phyloP scores from a whole-genome alignment of 2,113 vertebrate genomes.

The Abramis brama region DNA sequence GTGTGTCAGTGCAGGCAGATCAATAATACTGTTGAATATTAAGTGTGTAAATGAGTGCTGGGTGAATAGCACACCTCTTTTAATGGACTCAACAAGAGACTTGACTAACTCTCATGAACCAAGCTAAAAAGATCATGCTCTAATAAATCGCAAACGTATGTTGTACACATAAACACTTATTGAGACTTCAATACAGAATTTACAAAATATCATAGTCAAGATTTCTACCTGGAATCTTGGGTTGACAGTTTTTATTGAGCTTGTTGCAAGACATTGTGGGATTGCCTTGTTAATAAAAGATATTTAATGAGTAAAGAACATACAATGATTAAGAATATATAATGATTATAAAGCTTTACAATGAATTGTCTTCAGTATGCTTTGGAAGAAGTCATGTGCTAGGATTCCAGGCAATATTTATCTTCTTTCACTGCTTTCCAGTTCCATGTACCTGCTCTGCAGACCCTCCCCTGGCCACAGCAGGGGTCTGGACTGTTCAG shows the following conservation, averaged over 20 bases:
- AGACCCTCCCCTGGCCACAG: slow-evolving; percentile 76
- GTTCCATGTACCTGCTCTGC: slow-evolving; percentile 83
- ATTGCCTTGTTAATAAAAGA: neutral
- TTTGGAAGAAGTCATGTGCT: slow-evolving; percentile 35
- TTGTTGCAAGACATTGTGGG: neutral
- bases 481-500: slow-evolving; percentile 81
- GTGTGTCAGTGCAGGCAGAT: too few relatives aligned
- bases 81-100: neutral
- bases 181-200: neutral
- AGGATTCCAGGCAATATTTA: neutral
- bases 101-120: neutral
- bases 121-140: neutral
- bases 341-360: slow-evolving; percentile 58
- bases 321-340: too few relatives aligned
- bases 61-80: too few relatives aligned
- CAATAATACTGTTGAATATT: too few relatives aligned
- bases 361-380: slow-evolving; percentile 57
- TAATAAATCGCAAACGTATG: neutral
- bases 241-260: neutral
- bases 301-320: too few relatives aligned
- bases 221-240: neutral
- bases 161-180: neutral
- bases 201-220: neutral
- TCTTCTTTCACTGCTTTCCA: slow-evolving; percentile 48
- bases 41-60: too few relatives aligned